Percentiles rank a stretch among this genome's conserved stretches.
phyloP scores from a whole-genome alignment of 2,113 vertebrate genomes.

The Rostratula benghalensis region DNA sequence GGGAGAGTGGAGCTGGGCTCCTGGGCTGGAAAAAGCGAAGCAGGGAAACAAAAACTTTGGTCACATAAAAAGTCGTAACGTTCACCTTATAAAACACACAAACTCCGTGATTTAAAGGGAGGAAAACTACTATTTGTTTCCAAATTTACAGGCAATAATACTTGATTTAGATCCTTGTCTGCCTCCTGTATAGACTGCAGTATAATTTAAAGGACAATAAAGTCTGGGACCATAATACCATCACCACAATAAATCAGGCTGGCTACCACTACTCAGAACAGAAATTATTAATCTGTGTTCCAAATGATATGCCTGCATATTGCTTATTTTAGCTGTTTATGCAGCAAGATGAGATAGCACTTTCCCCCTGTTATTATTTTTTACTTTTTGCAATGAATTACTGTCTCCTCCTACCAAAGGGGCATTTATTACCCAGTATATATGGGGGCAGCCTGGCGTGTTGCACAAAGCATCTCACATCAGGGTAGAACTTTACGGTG shows the following conservation, averaged over 20 bases:
- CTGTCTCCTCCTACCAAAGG: background rate
- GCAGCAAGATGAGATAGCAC: constrained; percentile 69
- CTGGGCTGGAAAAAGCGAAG: background rate
- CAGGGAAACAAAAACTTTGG: background rate
- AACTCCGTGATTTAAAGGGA: constrained; percentile 70
- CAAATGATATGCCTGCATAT: constrained; percentile 62
- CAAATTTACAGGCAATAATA: constrained; percentile 79
- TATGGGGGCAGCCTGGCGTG: background rate
- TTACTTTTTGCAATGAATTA: constrained; percentile 66
- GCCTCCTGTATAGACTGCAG: constrained; percentile 74
- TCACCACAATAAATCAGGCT: constrained; percentile 70
- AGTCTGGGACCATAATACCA: constrained; percentile 70
- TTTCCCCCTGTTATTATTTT: constrained; percentile 55
- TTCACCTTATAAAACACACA: constrained; percentile 66
- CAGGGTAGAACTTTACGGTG: background rate
- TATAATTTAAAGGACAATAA: constrained; percentile 83
- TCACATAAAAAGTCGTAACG: background rate
- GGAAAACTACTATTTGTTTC: constrained; percentile 79
- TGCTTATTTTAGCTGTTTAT: constrained; percentile 67
- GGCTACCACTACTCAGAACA: constrained; percentile 57
- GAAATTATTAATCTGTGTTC: constrained; percentile 76
- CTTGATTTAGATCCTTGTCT: constrained; percentile 76
- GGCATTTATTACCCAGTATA: constrained; percentile 17
- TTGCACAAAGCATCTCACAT: background rate
- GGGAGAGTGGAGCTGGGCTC: background rate